Conservation (phyloP, 2,113 vertebrate species). For the Eudyptes chrysolophus region DNA sequence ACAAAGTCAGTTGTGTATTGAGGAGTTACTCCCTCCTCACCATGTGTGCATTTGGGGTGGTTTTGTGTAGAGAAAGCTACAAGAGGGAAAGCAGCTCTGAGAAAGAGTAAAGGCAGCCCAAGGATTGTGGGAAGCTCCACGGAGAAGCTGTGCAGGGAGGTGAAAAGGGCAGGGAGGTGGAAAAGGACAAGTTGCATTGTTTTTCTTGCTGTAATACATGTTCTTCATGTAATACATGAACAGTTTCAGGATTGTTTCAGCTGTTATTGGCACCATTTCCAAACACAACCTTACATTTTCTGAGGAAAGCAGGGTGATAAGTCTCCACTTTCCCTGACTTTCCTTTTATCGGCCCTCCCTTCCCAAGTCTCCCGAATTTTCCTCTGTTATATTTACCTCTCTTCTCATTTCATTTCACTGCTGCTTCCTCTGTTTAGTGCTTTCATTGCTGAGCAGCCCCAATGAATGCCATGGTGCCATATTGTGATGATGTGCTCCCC, state of each 20-base stretch:
- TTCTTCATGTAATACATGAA: neutral
- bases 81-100: neutral
- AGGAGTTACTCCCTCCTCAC: no score
- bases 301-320: neutral
- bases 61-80: neutral
- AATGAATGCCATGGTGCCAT: neutral
- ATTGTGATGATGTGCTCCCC: no score
- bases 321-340: neutral
- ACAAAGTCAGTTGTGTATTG: neutral
- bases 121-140: neutral
- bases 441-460: neutral
- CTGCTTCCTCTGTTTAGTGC: neutral
- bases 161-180: neutral
- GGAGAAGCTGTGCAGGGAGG: neutral
- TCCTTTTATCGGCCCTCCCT: neutral
- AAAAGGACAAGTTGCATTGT: neutral
- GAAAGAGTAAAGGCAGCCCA: neutral
- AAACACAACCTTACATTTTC: neutral
- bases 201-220: neutral
- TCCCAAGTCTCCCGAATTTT: neutral
- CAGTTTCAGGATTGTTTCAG: neutral
- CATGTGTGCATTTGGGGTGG: neutral
- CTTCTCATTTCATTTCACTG: neutral
- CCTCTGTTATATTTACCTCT: neutral
- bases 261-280: neutral